Evolutionary conservation across 2,113 vertebrate genomes (phyloP).

Genomic region (Lycaon pictus): DNA sequence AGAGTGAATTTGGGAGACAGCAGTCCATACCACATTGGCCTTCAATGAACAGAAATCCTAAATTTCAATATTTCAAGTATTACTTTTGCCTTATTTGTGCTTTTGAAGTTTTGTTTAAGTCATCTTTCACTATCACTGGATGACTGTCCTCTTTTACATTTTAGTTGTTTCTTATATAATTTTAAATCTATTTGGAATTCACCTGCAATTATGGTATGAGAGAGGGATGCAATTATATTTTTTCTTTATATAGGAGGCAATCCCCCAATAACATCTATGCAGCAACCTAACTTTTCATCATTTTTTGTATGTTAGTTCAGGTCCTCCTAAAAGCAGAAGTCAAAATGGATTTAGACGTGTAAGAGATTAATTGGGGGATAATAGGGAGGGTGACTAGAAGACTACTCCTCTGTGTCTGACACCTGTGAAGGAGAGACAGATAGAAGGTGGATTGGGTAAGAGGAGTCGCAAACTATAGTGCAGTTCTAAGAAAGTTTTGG

Average conservation of each 20-base stretch:
- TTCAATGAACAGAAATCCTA: not conserved
- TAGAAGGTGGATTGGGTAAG: not conserved
- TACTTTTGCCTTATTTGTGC: not conserved
- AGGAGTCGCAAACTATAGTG: not conserved
- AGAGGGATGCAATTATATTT: not conserved
- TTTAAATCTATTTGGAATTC: slow-evolving; percentile 12
- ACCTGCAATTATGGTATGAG: not conserved
- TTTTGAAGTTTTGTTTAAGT: not conserved
- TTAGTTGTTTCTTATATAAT: not conserved
- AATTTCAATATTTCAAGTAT: not conserved
- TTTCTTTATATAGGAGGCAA: not conserved
- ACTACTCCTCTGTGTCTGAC: not conserved
- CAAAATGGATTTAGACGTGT: not conserved
- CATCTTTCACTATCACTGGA: not conserved
- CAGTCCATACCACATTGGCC: not conserved
- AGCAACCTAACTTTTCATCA: not conserved
- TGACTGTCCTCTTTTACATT: not conserved
- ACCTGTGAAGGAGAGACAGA: not conserved
- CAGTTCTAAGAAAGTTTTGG: not conserved
- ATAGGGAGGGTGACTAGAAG: not conserved
- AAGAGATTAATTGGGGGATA: not conserved
- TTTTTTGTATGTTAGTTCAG: not conserved
- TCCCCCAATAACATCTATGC: not conserved
- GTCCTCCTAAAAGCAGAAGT: not conserved
- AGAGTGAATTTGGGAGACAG: not conserved